These are phyloP conservation scores for Drosophila mercatorum DNA, from an alignment of 2,888 invertebrate species.

Conservation along the genomic window DNA sequence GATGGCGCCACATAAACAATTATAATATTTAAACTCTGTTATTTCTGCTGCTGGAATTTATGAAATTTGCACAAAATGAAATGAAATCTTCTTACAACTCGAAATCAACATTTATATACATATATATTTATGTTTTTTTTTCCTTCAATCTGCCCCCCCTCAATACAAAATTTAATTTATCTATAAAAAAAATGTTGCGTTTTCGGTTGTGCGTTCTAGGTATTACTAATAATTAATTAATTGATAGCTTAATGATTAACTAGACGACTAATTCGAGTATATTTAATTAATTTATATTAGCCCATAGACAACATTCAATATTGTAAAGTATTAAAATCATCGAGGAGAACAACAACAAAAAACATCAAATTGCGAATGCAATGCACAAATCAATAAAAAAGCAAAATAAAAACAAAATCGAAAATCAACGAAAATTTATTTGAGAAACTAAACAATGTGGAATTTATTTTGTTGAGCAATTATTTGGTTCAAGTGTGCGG, in stretches of 20 bases:
- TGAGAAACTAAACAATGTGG: constrained; percentile 43
- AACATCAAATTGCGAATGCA: constrained; percentile 59
- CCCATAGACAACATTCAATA: constrained; percentile 57
- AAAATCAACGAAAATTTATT: constrained; percentile 31
- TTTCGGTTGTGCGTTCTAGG: constrained; percentile 67
- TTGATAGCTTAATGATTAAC: constrained; percentile 32
- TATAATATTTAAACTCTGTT: constrained; percentile 23
- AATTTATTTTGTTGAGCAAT: constrained; percentile 67
- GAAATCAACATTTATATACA: not conserved
- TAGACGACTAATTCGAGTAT: constrained; percentile 53
- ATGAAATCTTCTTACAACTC: constrained; percentile 6
- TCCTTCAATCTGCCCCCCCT: not conserved
- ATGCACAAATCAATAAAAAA: constrained; percentile 68
- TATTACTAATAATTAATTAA: constrained; percentile 64
- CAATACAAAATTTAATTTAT: constrained; percentile 33
- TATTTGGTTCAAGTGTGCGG: constrained; percentile 70
- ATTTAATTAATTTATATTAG: constrained; percentile 78
- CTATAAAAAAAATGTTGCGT: constrained; percentile 32
- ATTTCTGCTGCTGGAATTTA: constrained; percentile 36
- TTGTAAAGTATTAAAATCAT: constrained; percentile 78
- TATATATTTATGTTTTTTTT: not conserved
- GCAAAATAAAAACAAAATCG: constrained; percentile 46
- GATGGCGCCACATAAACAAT: constrained; percentile 46
- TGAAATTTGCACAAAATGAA: constrained; percentile 45
- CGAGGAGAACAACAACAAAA: constrained; percentile 28